Base-by-base conservation (phyloP, 2,797 vertebrate genomes). In the Gymnothorax reevesii region DNA sequence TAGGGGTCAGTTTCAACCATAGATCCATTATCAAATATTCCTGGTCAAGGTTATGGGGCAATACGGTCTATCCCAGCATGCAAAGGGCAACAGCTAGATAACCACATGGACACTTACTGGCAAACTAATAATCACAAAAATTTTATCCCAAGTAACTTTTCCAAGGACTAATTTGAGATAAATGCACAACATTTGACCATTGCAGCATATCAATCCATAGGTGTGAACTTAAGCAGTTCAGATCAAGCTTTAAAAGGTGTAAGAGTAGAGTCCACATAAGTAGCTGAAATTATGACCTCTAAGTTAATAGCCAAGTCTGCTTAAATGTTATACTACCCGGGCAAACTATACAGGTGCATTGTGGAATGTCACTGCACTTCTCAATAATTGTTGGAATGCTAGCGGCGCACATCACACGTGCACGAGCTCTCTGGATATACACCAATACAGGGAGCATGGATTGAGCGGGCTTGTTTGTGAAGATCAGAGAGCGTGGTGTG, bases 381-480 rank as follows among this genome's bases (percentile, higher is more conserved):
- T 1, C 64, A 22, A 69, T 27, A 57, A 42, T 42, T 13, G n/a
- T 60, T 27, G 82, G 82, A 84, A 84, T 84, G 59, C 33, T 15
- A 12, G 83, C 8, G 42, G 15, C 10, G 59, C 62, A 84, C 22
- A 22, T 7, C 10, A 33, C 62, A 84, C 69, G 60, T 84, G 83
- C 83, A 49, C 9, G 17, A 71, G 62, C 4, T 42, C 33, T 42
- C 42, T 17, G 49, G 75, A 54, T 49, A 79, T 79, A 20, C 52
- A 42, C 33, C 33, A 42, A 42, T 42, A 42, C 42, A 4, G 75
- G 75, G 75, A 49, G 42, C 15, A 20, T 22, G 52, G 64, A 54
- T 15, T 57, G 64, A 73, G 84, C 66, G 17, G 49, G 52, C 64
- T 54, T 85, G 66, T 73, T 57, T 71, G 84, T 27, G 52, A n/a